These are phyloP conservation scores for Phoxinus phoxinus DNA, from an alignment of 2,113 vertebrate genomes.

Conservation along the genomic window DNA sequence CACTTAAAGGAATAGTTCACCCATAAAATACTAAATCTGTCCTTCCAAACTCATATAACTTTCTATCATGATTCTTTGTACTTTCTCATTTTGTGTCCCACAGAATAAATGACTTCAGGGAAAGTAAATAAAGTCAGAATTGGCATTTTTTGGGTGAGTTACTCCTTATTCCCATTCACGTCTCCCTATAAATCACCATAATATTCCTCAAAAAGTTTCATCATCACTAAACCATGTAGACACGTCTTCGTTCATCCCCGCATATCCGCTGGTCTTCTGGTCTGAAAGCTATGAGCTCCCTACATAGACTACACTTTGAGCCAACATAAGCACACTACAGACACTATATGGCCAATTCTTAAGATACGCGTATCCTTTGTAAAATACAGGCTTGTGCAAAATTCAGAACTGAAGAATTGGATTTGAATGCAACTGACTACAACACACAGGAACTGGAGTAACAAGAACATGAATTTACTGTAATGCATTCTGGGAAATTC, in stretches of 20 bases:
- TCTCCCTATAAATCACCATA: background rate
- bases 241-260: background rate
- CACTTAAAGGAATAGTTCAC: slow-evolving; percentile 15
- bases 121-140: background rate
- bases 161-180: background rate
- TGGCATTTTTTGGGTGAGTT: background rate
- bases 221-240: background rate
- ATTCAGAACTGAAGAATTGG: background rate
- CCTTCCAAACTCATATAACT: background rate
- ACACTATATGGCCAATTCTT: background rate
- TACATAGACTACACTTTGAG: background rate
- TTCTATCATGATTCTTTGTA: background rate
- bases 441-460: background rate
- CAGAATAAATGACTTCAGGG: background rate
- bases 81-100: background rate
- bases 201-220: background rate
- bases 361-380: background rate
- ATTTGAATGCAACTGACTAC: background rate
- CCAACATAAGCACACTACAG: background rate
- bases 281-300: background rate
- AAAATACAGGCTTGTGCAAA: background rate
- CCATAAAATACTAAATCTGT: slow-evolving; percentile 50
- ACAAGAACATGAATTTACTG: background rate
- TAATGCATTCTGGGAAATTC: background rate
- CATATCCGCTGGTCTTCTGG: background rate